These are phyloP conservation scores for Apocrypta bakeri DNA, from an alignment of 1,140 invertebrate genomes.

Conservation along the genomic window DNA sequence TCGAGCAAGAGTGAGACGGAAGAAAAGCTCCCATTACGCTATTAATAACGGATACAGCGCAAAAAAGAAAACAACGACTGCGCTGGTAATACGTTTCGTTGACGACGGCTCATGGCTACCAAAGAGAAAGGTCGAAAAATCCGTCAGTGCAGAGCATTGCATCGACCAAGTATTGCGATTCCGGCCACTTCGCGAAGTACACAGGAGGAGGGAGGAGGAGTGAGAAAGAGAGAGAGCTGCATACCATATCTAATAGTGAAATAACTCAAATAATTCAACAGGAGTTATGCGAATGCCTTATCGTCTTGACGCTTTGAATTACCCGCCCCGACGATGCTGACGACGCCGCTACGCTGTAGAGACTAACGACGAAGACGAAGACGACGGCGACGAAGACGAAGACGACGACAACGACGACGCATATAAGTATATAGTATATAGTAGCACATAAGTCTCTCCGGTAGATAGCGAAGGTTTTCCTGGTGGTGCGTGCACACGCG, in stretches of 20 bases:
- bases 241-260: slow-evolving; percentile 73
- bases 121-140: not conserved
- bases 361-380: slow-evolving; percentile 30
- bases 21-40: slow-evolving; percentile 45
- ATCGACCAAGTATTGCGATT: not conserved
- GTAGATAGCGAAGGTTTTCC: slow-evolving; percentile 7
- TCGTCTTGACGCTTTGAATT: slow-evolving; percentile 69
- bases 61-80: slow-evolving; percentile 47
- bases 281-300: slow-evolving; percentile 70
- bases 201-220: not conserved
- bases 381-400: slow-evolving; percentile 45
- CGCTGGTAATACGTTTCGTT: slow-evolving; percentile 29
- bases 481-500: not conserved
- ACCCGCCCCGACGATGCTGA: slow-evolving; percentile 53
- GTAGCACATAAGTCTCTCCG: not conserved
- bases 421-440: not conserved
- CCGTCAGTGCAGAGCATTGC: not conserved
- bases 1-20: slow-evolving; percentile 1
- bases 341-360: slow-evolving; percentile 28
- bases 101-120: slow-evolving; percentile 33
- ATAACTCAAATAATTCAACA: slow-evolving; percentile 72
- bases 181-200: too few relatives aligned
- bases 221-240: slow-evolving; percentile 52
- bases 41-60: slow-evolving; percentile 40
- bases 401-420: slow-evolving; percentile 18